phyloP scores from a whole-genome alignment of 2,888 invertebrate species.

The Lymantria monacha region DNA sequence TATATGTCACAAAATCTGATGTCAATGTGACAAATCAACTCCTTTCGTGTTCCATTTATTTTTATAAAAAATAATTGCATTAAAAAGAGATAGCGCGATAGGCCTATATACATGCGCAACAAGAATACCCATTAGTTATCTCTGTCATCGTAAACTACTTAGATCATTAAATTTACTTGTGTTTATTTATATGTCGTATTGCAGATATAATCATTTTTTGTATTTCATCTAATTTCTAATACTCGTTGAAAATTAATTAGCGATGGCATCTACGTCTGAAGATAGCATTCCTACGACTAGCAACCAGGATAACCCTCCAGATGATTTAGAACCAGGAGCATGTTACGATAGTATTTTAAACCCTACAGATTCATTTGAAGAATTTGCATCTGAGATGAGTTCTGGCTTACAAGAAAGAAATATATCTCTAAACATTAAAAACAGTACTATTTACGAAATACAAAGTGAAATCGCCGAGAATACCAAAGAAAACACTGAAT shows the following conservation, averaged over 20 bases:
- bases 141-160: neutral
- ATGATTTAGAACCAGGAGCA: constrained; percentile 70
- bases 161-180: too few species aligned
- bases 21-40: neutral
- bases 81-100: neutral
- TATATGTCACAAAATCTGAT: neutral
- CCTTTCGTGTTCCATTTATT: neutral
- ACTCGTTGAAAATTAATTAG: neutral
- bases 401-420: constrained; percentile 83
- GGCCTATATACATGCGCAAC: neutral
- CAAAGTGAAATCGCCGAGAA: constrained; percentile 77
- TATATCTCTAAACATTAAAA: constrained; percentile 70
- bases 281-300: constrained; percentile 40
- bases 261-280: constrained; percentile 72
- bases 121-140: neutral
- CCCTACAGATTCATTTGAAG: constrained; percentile 87
- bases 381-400: constrained; percentile 85
- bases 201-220: constrained; percentile 9
- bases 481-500: constrained; percentile 43
- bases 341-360: constrained; percentile 86
- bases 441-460: constrained; percentile 83
- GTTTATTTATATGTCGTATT: too few species aligned
- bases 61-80: neutral
- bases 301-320: constrained; percentile 43
- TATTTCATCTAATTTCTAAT: constrained; percentile 11